Conservation (phyloP, 1,140 invertebrate genomes). For the Melipona quadrifasciata region DNA sequence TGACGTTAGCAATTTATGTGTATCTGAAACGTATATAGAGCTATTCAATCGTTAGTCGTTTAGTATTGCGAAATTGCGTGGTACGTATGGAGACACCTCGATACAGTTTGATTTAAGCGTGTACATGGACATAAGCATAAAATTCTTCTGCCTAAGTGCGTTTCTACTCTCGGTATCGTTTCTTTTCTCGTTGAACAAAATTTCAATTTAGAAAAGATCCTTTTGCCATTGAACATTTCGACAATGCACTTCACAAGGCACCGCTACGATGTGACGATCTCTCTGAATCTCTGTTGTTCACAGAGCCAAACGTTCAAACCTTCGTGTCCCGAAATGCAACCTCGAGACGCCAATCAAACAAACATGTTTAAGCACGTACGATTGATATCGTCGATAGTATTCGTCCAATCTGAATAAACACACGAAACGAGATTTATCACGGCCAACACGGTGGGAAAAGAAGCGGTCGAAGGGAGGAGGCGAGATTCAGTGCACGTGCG, state of each 20-base stretch:
- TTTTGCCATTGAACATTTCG: not conserved
- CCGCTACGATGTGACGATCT: not conserved
- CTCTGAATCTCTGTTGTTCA: not conserved
- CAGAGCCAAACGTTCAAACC: not conserved
- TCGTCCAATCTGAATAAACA: not conserved
- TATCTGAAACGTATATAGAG: constrained; percentile 39
- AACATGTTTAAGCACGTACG: not conserved
- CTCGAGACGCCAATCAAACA: not conserved
- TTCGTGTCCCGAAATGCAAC: not conserved
- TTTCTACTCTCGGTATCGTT: not conserved
- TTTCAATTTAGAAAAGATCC: not conserved
- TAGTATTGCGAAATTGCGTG: constrained; percentile 44
- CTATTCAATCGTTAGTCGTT: constrained; percentile 34
- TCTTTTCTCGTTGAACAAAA: not conserved
- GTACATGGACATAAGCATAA: not conserved
- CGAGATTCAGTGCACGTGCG: constrained; percentile 22
- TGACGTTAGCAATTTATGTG: constrained; percentile 34
- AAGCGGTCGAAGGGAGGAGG: not conserved
- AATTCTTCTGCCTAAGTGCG: not conserved
- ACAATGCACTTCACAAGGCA: not conserved
- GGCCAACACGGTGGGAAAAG: not conserved
- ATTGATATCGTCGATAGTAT: not conserved
- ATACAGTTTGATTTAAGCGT: constrained; percentile 30
- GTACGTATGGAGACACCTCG: constrained; percentile 27
- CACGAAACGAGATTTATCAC: not conserved